Evolutionary conservation across 2,113 vertebrate species (phyloP), one percentile per base, ranked within the genome.

Genomic region (Myxocyprinus asiaticus): DNA sequence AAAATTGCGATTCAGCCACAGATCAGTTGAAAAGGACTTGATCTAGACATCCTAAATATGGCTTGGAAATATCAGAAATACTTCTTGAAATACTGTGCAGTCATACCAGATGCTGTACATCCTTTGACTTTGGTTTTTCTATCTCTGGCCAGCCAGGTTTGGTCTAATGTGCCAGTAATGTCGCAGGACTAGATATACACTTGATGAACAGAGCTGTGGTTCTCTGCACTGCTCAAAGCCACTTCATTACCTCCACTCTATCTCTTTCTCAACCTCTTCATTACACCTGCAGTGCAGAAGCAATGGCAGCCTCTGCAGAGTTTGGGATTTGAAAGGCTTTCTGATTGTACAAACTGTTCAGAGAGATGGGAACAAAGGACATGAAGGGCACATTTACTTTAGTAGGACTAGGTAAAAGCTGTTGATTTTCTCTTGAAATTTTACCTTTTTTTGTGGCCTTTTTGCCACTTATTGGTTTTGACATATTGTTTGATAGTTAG

Each of bases 151-250:
- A 44, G 84, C 81, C 87, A 88, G 77, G 76, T 15, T 90, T 86
- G 91, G 86, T 88, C 86, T 89, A 84, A 89, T 87, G 82, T 85
- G 77, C 85, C 88, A 83, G 77, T 90, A 88, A 89, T 88, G 86
- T 84, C 78, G 67, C 87, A 62, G 79, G 85, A 88, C 88, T 86
- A 67, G 84, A 87, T 85, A 84, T 79, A 79, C 85, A 81, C 81
- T 72, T 79, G 83, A 42, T 81, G 80, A 85, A 64, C 61, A 81
- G 81, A 80, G 67, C 86, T 81, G 85, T 55, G 83, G 82, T 44
- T 66, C 72, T 76, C 65, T 65, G 6, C 44, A 22, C 62, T 7
- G 22, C 15, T 76, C 45, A 44, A 10, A 48, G 58, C 66, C 58
- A 73, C 81, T 76, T 82, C 77, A 79, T 79, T 79, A 71, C 61